These are phyloP conservation scores for Peromyscus polionotus DNA, from an alignment of 2,113 vertebrate species.

Conservation along the genomic window DNA sequence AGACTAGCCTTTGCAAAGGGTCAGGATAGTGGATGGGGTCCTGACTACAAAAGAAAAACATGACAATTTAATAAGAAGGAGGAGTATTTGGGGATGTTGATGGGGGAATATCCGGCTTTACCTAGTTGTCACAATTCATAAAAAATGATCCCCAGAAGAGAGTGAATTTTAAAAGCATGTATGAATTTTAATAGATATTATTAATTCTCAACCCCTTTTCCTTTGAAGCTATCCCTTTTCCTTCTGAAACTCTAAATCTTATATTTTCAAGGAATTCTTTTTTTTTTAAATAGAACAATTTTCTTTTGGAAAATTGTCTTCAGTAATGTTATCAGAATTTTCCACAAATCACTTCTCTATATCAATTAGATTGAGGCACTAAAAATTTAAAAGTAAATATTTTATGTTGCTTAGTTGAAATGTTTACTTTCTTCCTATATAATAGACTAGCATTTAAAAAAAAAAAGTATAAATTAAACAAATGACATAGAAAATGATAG, in stretches of 20 bases:
- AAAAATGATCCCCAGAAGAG: not conserved
- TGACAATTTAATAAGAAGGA: not conserved
- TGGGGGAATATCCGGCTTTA: not conserved
- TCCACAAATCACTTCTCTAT: not conserved
- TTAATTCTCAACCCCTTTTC: not conserved
- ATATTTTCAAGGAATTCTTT: not conserved
- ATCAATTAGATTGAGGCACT: not conserved
- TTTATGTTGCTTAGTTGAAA: not conserved
- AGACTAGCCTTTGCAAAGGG: not conserved
- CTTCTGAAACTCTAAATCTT: not conserved
- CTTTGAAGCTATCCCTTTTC: not conserved
- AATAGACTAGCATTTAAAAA: not conserved
- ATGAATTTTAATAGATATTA: not conserved
- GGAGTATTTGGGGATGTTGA: not conserved
- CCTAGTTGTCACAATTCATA: not conserved
- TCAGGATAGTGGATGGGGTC: not conserved
- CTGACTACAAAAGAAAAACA: not conserved
- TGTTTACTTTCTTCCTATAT: not conserved
- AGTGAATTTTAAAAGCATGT: not conserved
- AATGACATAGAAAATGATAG: not conserved
- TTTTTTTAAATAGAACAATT: not conserved
- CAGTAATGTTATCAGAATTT: not conserved
- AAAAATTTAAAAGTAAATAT: constrained; percentile 18
- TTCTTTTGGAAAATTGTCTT: not conserved
- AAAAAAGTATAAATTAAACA: not conserved